Base-by-base conservation (phyloP, 2,797 vertebrate genomes). In the Galagoides demidoff region DNA sequence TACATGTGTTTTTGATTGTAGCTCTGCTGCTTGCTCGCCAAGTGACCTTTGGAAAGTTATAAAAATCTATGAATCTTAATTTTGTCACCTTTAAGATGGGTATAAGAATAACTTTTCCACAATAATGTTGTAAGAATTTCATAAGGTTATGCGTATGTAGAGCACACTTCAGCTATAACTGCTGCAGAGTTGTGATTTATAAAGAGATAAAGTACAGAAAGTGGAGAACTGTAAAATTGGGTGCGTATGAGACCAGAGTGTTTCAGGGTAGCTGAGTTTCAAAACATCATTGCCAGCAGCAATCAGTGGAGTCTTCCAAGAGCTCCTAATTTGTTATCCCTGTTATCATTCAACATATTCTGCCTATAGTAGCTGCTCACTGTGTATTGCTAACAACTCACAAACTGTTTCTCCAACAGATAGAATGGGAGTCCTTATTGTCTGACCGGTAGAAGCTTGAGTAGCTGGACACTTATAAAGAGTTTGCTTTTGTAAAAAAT, bases 21-120 rank as follows among this genome's bases (percentile, higher is more conserved):
- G 12, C 61, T 37, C 0, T 63, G 61, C 7, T 64, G 66, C 85
- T 90, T 96, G 66, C 31, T 95, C 59, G 83, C n/a, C 85, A 22
- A 39, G 8, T 91, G 74, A 92, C 45, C 81, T 89, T 90, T 13
- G 37, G 73, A 59, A 61, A 89, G 52, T 71, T 90, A 83, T 89
- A 86, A 20, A 84, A 95, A 31, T 45, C 61, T 39, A 49, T 85
- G 29, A 82, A 71, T 9, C 82, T 95, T 73, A 70, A 10, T 92
- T 97, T 97, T 92, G 27, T 78, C 8, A 3, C 64, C 3, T 96
- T 5, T 95, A 43, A 93, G 64, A 84, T 87, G 55, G 16, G 39
- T 77, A 61, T 91, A 79, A 20, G 78, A 93, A 68, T 27, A 79
- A 94, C 3, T 61, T 86, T 93, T 49, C 88, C 85, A 94, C 73